Evolutionary conservation across 2,888 invertebrate species (phyloP), one percentile per base, ranked within the genome.

Genomic region (Ferdinandea cuprea): DNA sequence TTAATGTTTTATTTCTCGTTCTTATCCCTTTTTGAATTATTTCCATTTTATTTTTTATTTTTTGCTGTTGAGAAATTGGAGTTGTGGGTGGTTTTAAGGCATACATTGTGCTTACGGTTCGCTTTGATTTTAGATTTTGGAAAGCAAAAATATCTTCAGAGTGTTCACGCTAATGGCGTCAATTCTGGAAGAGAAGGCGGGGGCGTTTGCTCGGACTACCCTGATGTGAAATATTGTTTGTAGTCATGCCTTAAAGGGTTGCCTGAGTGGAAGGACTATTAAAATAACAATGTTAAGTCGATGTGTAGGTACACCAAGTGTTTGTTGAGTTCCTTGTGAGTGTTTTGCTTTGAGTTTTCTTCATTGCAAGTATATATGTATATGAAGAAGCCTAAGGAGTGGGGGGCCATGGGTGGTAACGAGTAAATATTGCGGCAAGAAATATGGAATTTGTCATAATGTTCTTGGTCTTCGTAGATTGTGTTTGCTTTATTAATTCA

Each of bases 111-210:
- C 44, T 44, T 61, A 50, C 3, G 61, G 52, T 72, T 61, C 5
- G 72, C 63, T 72, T 72, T 72, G 63, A 72, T 72, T 72, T 72
- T 54, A 54, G 72, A 46, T 46, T 72, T 46, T 25, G 15, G 44
- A 32, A 46, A 28, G 40, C 17, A 6, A 71, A 25, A 52, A 54
- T 52, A 17, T 63, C 35, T 44, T 13, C 35, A 35, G 35, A 42
- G 54, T 54, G 63, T 72, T 72, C 61, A 28, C 63, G 25, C 54
- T 72, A 72, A 72, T 72, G 63, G 72, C 37, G 61, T 72, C 61
- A 72, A 63, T 52, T 61, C 11, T 6, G 40, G 3, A 15, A 3
- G 21, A 3, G 42, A 17, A 17, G 9, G 11, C 21, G 5, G 17
- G 30, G 13, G 52, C 42, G 52, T 40, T 40, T 54, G n/a, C n/a